Evolutionary conservation across 2,888 invertebrate genomes (phyloP).

Genomic region (Polydrusus pterygomalis): DNA sequence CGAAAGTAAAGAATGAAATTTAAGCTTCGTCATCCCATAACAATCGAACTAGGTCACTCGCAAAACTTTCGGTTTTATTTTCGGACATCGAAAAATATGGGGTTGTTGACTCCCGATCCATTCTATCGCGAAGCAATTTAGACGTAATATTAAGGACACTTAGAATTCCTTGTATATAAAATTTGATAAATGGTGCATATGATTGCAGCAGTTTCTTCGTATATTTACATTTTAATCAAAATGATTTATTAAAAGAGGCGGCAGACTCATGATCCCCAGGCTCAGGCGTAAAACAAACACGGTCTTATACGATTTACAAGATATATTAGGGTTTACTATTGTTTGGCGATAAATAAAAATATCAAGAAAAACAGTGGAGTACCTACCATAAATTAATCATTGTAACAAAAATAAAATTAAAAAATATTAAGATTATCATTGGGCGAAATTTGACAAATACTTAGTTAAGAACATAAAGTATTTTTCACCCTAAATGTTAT

Average conservation of each 20-base stretch:
- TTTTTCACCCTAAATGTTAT: no score
- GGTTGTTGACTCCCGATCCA: background rate
- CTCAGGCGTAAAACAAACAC: no score
- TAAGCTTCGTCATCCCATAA: background rate
- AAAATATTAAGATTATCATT: no score
- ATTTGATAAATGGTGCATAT: background rate
- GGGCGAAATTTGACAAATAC: no score
- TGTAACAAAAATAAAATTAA: no score
- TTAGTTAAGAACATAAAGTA: no score
- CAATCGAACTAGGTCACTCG: slow-evolving; percentile 2
- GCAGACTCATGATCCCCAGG: no score
- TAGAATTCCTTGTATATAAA: background rate
- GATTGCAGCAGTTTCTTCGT: background rate
- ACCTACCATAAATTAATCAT: no score
- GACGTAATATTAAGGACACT: background rate
- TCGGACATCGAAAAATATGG: slow-evolving; percentile 1
- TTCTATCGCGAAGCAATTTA: background rate
- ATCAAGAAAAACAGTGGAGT: no score
- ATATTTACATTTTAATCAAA: background rate
- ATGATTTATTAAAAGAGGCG: background rate
- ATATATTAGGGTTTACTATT: no score
- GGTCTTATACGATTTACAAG: no score
- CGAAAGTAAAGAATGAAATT: background rate
- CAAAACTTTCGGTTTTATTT: slow-evolving; percentile 13
- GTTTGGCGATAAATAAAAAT: no score